Evolutionary conservation across 2,797 vertebrate species (phyloP), one percentile per base, ranked within the genome.

Genomic region (Cyclura pinguis): DNA sequence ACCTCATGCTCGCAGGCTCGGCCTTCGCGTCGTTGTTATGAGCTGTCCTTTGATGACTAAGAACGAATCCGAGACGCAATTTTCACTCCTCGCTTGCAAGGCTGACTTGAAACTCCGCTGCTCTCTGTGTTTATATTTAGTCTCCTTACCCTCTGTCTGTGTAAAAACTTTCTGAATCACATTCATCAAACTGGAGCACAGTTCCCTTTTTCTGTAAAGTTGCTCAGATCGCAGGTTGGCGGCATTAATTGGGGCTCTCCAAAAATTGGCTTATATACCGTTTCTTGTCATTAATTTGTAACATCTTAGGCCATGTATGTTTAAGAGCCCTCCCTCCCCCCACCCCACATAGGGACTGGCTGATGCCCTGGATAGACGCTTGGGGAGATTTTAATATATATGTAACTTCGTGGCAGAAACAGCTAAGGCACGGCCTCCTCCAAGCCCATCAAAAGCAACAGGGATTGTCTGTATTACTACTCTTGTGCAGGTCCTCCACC

Each of bases 101-200:
- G 59, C 59, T 64, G 72, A 38, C 74, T 67, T 22, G 32, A 78
- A 69, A 78, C n/a, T 0, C 62, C 1, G 84, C 50, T 29, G 76
- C 64, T 59, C 50, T 14, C 50, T 12, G 38, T 32, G 10, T 90
- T 85, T 90, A 80, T 89, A 85, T 85, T 85, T 80, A 89, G 62
- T 38, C 74, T 16, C 29, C 29, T 32, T 59, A 27, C 55, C 52
- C 55, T 76, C 83, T 85, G n/a, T 67, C 82, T 55, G 59, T 52
- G 73, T 13, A 84, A 84, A 38, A 69, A 72, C 74, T 85, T 73
- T 90, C 84, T 72, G 52, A 86, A 80, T 90, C 89, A 80, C 38
- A 47, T 32, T 80, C 76, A 85, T 90, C 35, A 85, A 73, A 80
- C n/a, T 27, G 1, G 47, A 64, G 27, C 47, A 32, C 27, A 72